Base-by-base conservation (phyloP, 2,113 vertebrate species). In the Nymphicus hollandicus region DNA sequence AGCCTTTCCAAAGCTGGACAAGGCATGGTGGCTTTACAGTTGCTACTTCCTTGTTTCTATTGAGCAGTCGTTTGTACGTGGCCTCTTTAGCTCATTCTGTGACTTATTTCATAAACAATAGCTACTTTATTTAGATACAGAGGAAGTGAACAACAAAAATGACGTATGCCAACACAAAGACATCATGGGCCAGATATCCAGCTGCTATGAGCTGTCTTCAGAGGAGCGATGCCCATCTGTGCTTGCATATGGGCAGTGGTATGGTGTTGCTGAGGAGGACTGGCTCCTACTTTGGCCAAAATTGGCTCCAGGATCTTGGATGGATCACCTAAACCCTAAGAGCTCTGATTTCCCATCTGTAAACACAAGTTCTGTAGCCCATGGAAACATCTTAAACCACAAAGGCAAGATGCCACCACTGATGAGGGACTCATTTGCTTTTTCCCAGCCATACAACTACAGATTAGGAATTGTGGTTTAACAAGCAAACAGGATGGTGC, bases 121-220 rank as follows among this genome's bases (percentile, higher is more conserved):
- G 74, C 68, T 74, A 27, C 86, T 88, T 93, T 90, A 35, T 77
- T 94, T 72, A 49, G 84, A 37, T 28, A 10, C 53, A 71, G n/a
- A 79, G 66, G 93, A 64, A 72, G 27, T 1, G 44, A 81, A 60
- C 52, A 85, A 33, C 47, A 68, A 58, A 55, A 91, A 41, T 64
- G 19, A 22, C 0, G 0, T 16, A 6, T 20, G 56, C 60, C 73
- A 64, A 18, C 56, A 47, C 72, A 15, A 41, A 15, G 63, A 44
- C 35, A 44, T 28, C 81, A 7, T 0, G 8, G 53, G 49, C 60
- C 72, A 88, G 83, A 33, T 6, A 7, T 1, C 28, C 82, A 88
- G 82, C 74, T 81, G 94, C 79, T 28, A 15, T 1, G 18, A 77
- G 58, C 5, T 28, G 82, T 49, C 83, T 88, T 68, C 60, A 60